phyloP scores from a whole-genome alignment of 2,888 invertebrate species.

The Lasioglossum vierecki region DNA sequence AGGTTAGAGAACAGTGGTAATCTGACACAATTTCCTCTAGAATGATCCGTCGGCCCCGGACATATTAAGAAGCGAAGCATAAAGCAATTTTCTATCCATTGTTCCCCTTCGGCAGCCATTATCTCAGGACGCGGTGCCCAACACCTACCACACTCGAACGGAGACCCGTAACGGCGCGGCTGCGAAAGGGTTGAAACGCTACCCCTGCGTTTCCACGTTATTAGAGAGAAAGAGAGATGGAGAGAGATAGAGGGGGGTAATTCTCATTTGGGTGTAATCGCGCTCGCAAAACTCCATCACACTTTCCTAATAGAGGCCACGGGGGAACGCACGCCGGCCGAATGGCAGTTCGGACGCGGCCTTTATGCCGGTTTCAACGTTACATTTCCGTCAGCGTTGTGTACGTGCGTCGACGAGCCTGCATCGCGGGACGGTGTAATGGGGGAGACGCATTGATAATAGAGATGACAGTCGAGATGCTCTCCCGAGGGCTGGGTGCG shows the following conservation, averaged over 20 bases:
- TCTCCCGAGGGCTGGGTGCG: constrained; percentile 27
- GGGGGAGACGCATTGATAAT: constrained; percentile 58
- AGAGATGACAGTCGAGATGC: constrained; percentile 60
- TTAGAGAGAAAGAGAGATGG: constrained; percentile 9
- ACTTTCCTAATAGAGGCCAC: constrained; percentile 84
- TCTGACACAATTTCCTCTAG: constrained; percentile 39
- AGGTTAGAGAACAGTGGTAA: neutral
- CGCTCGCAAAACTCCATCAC: constrained; percentile 85
- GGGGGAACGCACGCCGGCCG: constrained; percentile 75
- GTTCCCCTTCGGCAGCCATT: constrained; percentile 69
- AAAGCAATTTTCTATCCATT: constrained; percentile 73
- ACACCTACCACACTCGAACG: constrained; percentile 64
- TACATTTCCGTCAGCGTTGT: constrained; percentile 52
- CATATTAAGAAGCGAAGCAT: constrained; percentile 64
- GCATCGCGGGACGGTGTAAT: constrained; percentile 45
- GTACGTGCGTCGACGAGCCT: constrained; percentile 25
- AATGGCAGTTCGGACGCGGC: constrained; percentile 65
- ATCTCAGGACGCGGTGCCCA: constrained; percentile 59
- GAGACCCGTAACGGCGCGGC: constrained; percentile 65
- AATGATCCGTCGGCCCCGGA: constrained; percentile 20
- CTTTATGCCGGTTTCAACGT: constrained; percentile 74
- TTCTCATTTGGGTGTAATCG: constrained; percentile 85
- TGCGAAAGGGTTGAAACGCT: constrained; percentile 78
- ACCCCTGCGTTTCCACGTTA: constrained; percentile 37
- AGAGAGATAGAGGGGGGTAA: constrained; percentile 74